phyloP scores from a whole-genome alignment of 2,113 vertebrate species.

The Oncorhynchus nerka region DNA sequence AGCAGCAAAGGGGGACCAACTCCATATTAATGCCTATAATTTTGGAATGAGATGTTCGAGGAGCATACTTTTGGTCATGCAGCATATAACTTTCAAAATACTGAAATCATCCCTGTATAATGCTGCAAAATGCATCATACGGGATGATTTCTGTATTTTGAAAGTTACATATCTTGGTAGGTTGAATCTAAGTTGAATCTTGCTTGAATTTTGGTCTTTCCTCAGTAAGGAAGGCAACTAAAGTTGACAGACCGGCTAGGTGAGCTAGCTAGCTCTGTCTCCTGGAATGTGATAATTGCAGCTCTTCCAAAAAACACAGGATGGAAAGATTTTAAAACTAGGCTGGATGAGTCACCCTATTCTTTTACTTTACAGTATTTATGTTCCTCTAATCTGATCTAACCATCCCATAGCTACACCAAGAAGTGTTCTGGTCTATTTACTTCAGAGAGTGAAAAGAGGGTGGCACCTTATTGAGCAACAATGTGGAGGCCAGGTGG shows the following conservation, averaged over 20 bases:
- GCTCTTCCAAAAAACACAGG: slow-evolving; percentile 51
- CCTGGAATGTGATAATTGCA: slow-evolving; percentile 57
- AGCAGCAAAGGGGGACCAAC: too few relatives aligned
- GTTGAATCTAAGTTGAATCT: too few relatives aligned
- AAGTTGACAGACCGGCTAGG: slow-evolving; percentile 62
- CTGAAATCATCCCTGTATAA: too few relatives aligned
- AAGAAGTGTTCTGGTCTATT: slow-evolving; percentile 40
- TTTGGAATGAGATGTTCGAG: too few relatives aligned
- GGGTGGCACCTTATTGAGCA: slow-evolving; percentile 18
- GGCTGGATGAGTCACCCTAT: slow-evolving; percentile 59
- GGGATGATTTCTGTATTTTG: too few relatives aligned
- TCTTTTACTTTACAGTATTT: slow-evolving; percentile 25
- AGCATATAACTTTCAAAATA: too few relatives aligned
- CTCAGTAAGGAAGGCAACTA: slow-evolving; percentile 28
- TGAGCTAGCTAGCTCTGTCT: slow-evolving; percentile 42
- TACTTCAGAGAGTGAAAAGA: slow-evolving; percentile 39
- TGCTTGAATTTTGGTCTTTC: not conserved
- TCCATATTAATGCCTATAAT: too few relatives aligned
- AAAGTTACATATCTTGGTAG: too few relatives aligned
- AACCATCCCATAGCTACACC: slow-evolving; percentile 20
- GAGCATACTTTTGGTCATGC: too few relatives aligned
- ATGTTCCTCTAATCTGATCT: slow-evolving; percentile 49
- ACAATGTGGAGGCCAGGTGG: not conserved
- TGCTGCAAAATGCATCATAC: too few relatives aligned
- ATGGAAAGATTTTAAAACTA: slow-evolving; percentile 36